Percentiles rank a stretch among this genome's conserved stretches.
These are phyloP conservation scores for Hemibagrus wyckioides DNA, from an alignment of 2,113 vertebrate genomes.

Conservation along the genomic window DNA sequence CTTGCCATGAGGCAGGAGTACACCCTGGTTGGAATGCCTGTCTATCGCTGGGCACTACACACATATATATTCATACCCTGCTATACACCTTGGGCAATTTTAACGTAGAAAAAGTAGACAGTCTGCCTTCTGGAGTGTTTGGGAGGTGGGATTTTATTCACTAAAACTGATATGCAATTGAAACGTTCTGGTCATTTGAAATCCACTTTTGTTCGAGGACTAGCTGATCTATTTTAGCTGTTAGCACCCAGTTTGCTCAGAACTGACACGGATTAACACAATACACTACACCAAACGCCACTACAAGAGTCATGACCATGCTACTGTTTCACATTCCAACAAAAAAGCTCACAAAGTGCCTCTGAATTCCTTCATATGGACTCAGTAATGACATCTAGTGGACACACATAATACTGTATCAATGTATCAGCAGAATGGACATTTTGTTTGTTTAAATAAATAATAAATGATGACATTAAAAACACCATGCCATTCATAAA, in stretches of 20 bases:
- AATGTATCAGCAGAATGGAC: background rate
- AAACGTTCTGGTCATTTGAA: background rate
- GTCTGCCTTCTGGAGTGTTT: background rate
- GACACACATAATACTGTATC: background rate
- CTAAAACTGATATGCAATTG: background rate
- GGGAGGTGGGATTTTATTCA: background rate
- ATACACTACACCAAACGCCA: background rate
- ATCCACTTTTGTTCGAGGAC: too few relatives aligned
- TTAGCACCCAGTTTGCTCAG: background rate
- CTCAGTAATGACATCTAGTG: constrained; percentile 44
- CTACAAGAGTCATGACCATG: background rate
- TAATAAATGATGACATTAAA: background rate
- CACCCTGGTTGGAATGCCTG: background rate
- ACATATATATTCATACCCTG: background rate
- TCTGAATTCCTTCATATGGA: background rate
- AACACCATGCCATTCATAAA: background rate
- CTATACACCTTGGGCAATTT: background rate
- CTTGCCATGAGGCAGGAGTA: background rate
- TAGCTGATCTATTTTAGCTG: background rate
- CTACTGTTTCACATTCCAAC: background rate
- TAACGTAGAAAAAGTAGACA: background rate
- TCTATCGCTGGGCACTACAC: background rate
- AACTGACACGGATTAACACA: background rate
- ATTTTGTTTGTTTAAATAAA: background rate
- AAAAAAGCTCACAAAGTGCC: background rate